These are phyloP conservation scores for Macrosoma leucophasiata DNA, from an alignment of 2,888 invertebrate species.

Conservation along the genomic window DNA sequence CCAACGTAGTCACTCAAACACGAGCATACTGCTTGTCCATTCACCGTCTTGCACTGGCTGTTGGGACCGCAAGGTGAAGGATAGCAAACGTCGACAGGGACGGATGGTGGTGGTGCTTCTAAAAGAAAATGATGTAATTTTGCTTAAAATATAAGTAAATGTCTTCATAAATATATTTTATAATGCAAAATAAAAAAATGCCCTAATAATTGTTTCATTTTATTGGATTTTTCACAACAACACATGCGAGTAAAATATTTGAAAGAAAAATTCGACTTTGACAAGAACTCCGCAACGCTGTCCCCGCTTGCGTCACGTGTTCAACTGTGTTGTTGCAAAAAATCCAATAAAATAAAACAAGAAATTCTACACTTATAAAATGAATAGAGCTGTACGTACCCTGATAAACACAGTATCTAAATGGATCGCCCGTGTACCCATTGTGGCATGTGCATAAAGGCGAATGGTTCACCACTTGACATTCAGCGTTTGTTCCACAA, in stretches of 20 bases:
- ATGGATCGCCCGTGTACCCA: conserved; percentile 86
- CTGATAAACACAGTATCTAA: conserved; percentile 77
- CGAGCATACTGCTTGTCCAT: conserved; percentile 83
- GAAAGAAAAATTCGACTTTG: conserved; percentile 4
- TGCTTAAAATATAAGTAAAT: no score
- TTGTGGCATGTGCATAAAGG: conserved; percentile 80
- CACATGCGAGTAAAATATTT: background rate
- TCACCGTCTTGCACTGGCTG: conserved; percentile 82
- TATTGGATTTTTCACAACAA: no score
- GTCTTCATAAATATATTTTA: no score
- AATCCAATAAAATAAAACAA: no score
- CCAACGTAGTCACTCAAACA: conserved; percentile 80
- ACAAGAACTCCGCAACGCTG: conserved; percentile 3
- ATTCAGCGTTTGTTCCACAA: conserved; percentile 84
- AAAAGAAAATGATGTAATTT: no score
- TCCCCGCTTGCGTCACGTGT: no score
- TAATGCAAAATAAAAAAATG: no score
- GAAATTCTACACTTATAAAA: no score
- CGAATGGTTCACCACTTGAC: conserved; percentile 83
- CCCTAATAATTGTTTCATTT: no score
- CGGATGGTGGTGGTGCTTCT: conserved; percentile 70
- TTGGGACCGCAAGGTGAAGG: conserved; percentile 86
- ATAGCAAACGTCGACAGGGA: conserved; percentile 78
- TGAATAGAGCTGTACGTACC: conserved; percentile 45
- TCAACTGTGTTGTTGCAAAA: no score